Conservation (phyloP, 2,888 invertebrate genomes). For the Sarcophaga subvicina region DNA sequence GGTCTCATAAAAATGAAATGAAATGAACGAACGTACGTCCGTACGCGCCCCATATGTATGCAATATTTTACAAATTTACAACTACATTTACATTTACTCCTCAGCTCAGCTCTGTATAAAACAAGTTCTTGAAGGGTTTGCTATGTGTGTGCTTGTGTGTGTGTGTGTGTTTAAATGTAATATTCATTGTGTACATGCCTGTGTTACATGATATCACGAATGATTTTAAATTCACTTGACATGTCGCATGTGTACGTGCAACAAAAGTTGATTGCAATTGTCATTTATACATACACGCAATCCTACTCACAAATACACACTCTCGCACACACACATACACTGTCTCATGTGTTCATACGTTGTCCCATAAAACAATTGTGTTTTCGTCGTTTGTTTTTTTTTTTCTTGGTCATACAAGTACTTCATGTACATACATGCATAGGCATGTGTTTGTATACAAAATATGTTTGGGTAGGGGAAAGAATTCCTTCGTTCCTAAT, state of each 20-base stretch:
- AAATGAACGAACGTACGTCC: constrained; percentile 7
- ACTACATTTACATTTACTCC: background rate
- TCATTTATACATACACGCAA: constrained; percentile 48
- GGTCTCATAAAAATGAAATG: constrained; percentile 47
- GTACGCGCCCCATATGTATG: background rate
- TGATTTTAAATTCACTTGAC: constrained; percentile 68
- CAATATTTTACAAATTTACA: constrained; percentile 44
- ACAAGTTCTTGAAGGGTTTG: too few species aligned
- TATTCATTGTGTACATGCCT: background rate
- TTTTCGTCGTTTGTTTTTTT: background rate
- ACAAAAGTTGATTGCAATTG: constrained; percentile 69
- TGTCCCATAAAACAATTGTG: background rate
- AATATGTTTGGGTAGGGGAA: too few species aligned
- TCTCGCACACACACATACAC: background rate
- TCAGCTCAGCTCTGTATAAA: too few species aligned
- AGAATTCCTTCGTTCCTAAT: too few species aligned
- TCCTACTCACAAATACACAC: background rate
- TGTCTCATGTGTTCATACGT: background rate
- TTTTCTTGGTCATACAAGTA: background rate
- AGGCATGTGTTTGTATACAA: too few species aligned
- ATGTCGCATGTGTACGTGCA: constrained; percentile 69
- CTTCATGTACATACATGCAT: too few species aligned
- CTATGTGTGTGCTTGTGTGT: constrained; percentile 19
- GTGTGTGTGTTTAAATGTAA: constrained; percentile 16
- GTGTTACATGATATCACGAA: constrained; percentile 58